Evolutionary conservation across 2,888 invertebrate species (phyloP).

Genomic region (Eristalis intricaria): DNA sequence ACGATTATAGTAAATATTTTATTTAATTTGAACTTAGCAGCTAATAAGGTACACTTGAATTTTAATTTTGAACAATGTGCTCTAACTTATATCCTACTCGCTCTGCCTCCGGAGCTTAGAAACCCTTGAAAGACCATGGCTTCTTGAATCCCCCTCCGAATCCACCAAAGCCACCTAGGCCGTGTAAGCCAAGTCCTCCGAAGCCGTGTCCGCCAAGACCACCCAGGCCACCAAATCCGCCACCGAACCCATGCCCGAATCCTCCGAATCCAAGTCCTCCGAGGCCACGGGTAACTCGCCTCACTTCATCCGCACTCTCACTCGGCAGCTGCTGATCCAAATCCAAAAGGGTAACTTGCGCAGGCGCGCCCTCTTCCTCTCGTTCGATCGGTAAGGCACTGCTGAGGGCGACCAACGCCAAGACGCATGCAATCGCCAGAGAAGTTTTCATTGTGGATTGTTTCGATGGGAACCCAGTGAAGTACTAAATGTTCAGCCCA

Average conservation of each 20-base stretch:
- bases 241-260: constrained; percentile 47
- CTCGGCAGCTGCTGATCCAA: constrained; percentile 46
- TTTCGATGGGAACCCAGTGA: not conserved
- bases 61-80: not conserved
- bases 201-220: constrained; percentile 60
- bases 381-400: constrained; percentile 7
- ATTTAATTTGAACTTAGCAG: not conserved
- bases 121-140: constrained; percentile 70
- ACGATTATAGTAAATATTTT: not conserved
- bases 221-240: constrained; percentile 72
- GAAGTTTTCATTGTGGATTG: constrained; percentile 1
- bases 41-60: not conserved
- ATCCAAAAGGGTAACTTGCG: constrained; percentile 75
- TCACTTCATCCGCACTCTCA: constrained; percentile 35
- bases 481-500: constrained; percentile 19
- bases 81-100: not conserved
- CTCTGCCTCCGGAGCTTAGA: not conserved
- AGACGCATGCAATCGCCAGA: constrained; percentile 66
- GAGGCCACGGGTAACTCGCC: constrained; percentile 74
- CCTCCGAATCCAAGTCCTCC: constrained; percentile 74
- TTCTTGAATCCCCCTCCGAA: constrained; percentile 68
- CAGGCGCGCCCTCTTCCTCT: constrained; percentile 20
- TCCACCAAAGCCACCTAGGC: constrained; percentile 74
- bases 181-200: constrained; percentile 61
- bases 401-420: constrained; percentile 52